Evolutionary conservation across 2,797 vertebrate species (phyloP), one percentile per base, ranked within the genome.

Genomic region (Chelon auratus): DNA sequence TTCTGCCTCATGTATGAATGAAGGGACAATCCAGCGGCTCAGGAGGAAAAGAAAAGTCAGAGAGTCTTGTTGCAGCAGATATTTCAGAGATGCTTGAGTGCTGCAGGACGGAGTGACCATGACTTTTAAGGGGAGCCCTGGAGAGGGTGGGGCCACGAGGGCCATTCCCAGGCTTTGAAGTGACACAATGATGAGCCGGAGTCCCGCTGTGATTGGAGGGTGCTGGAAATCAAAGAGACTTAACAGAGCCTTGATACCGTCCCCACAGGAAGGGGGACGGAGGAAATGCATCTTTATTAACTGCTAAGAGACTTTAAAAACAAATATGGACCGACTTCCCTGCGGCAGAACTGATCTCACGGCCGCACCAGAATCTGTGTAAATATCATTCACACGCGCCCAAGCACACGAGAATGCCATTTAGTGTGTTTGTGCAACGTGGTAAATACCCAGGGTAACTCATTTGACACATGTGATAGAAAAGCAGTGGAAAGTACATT

Each of bases 181-280:
- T 94, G 91, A 60, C 93, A 92, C 91, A 86, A 87, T 89, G 91
- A 92, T 84, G 92, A 93, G 92, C 82, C 90, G 79, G 87, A 83
- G 88, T 77, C 85, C 87, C 18, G 37, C 90, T 91, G 91, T 90
- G 92, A 95, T 94, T 95, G 95, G 94, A 89, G 79, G 90, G 67
- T 53, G 83, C 83, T 72, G 72, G 84, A 93, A 95, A 95, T 95
- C 94, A 95, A 96, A 96, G 95, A 93, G 94, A 96, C 95, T 97
- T 97, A 97, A 95, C 96, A 97, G 94, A 95, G 94, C 89, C 93
- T 95, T 96, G 96, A 97, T 95, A 97, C 91, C 90, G 84, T 93
- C 93, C 92, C 93, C 94, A 95, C 96, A 97, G 96, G 96, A 97
- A 97, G 95, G 91, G 90, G 92, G 91, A 91, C 59, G 78, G 93